Evolutionary conservation across 2,888 invertebrate genomes (phyloP), one percentile per base, ranked within the genome.

Genomic region (Coelopa pilipes): DNA sequence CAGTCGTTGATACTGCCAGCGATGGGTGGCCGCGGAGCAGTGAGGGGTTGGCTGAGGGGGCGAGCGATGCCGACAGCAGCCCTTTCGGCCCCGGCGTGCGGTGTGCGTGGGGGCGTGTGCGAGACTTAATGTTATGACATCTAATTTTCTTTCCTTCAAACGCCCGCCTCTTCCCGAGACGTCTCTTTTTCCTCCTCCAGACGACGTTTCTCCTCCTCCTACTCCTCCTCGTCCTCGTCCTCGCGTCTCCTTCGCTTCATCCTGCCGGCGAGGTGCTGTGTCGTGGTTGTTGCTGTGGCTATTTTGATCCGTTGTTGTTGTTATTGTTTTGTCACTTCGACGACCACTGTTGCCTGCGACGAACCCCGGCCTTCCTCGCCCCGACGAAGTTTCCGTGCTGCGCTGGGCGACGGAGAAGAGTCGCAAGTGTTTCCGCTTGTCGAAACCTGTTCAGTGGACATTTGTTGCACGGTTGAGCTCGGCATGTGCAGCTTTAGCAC

Each of bases 111-210:
- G 47, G 15, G 45, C 45, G 10, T 65, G 47, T 47, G 19, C 46
- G 65, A 46, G 65, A 21, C 24, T 21, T 21, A 46, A 46, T 65
- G 65, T 65, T 65, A 65, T 65, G 65, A 65, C 46, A 65, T 46
- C 65, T 65, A 65, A 65, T 65, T 65, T 65, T 65, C n/a, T 65
- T 46, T 65, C 65, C 65, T 65, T 65, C 46, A 19, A 46, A 45
- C 19, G 45, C 34, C 34, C 2, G 34, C 34, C 34, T 4, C 34
- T 4, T 34, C 34, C 34, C 7, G 34, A 2, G 34, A n/a, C n/a
- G 65, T 65, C 46, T 45, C 57, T 2, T 21, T 17, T 2, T 59
- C 19, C 24, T 59, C 19, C 57, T 59, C 12, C 1, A 17, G 21
- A 21, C 17, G 21, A 21, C 17, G 12, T 19, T 59, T 59, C 24